These are phyloP conservation scores for Thinocorus orbignyianus DNA, from an alignment of 2,113 vertebrate genomes.

Conservation along the genomic window DNA sequence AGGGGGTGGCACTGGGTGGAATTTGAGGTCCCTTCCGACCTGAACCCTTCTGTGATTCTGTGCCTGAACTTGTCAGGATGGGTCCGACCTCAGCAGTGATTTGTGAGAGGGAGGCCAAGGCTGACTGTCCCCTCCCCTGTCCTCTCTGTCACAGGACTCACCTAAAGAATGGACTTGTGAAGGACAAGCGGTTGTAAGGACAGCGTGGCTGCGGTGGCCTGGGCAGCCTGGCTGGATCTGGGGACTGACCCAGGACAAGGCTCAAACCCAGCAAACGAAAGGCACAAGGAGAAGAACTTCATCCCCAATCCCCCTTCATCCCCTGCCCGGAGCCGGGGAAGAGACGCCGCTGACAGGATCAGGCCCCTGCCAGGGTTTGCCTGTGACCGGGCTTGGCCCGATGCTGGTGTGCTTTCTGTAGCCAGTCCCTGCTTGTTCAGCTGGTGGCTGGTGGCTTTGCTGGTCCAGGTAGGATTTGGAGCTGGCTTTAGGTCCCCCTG, in stretches of 20 bases:
- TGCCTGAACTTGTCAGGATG: no score
- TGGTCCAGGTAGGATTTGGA: slow-evolving; percentile 5
- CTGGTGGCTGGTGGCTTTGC: background rate
- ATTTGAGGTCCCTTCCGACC: no score
- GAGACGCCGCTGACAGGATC: background rate
- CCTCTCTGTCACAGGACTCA: slow-evolving; percentile 66
- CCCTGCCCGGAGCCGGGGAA: background rate
- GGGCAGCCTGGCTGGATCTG: background rate
- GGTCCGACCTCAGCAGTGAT: background rate
- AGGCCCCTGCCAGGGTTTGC: background rate
- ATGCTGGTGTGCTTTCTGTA: background rate
- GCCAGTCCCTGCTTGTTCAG: background rate
- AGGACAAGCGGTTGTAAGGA: slow-evolving; percentile 84
- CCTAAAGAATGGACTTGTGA: slow-evolving; percentile 84
- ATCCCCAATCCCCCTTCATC: background rate
- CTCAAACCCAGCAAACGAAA: background rate
- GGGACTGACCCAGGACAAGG: background rate
- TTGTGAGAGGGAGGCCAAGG: rapidly evolving
- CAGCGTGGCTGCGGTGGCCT: background rate
- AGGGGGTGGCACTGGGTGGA: no score
- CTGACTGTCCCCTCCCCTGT: background rate
- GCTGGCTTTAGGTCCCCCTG: slow-evolving; percentile 8
- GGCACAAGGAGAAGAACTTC: background rate
- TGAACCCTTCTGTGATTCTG: no score
- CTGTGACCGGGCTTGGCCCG: background rate